A percentile compares a stretch with the other conserved stretches of the same genome.
These are phyloP conservation scores for Hoplostethus atlanticus DNA, from an alignment of 2,797 vertebrate genomes.

Conservation along the genomic window DNA sequence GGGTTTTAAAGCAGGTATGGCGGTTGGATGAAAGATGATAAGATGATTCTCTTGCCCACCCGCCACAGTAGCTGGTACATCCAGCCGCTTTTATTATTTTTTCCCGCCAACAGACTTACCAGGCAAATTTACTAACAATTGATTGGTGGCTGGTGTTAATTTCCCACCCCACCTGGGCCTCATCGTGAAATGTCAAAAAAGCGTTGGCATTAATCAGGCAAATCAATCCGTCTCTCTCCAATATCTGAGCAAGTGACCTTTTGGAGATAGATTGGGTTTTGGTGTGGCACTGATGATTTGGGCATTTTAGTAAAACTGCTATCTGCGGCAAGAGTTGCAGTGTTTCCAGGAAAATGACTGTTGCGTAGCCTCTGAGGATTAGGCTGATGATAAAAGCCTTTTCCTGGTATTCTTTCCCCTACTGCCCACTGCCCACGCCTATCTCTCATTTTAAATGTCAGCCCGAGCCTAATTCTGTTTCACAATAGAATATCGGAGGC, in stretches of 20 bases:
- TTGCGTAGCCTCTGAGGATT: slow-evolving; percentile 37
- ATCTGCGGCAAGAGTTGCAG: neutral
- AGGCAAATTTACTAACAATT: no score
- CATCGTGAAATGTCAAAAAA: neutral
- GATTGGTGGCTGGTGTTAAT: no score
- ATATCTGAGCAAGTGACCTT: slow-evolving; percentile 25
- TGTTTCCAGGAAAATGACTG: slow-evolving; percentile 39
- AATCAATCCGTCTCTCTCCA: neutral
- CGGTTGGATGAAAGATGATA: no score
- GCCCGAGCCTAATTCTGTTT: slow-evolving; percentile 33
- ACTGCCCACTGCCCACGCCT: neutral
- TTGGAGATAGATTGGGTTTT: neutral
- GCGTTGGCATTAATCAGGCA: neutral
- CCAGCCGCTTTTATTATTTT: no score
- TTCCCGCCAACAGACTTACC: no score
- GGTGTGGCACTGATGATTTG: neutral
- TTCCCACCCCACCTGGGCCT: no score
- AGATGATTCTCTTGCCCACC: no score
- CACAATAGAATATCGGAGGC: slow-evolving; percentile 14
- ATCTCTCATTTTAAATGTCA: slow-evolving; percentile 56
- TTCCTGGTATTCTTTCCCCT: slow-evolving; percentile 41
- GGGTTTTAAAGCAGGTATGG: no score
- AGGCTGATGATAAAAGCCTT: slow-evolving; percentile 37
- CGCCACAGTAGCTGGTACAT: no score
- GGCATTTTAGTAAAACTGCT: slow-evolving; percentile 24